These are phyloP conservation scores for Agriopis marginaria DNA, from an alignment of 2,888 invertebrate genomes.

Conservation along the genomic window DNA sequence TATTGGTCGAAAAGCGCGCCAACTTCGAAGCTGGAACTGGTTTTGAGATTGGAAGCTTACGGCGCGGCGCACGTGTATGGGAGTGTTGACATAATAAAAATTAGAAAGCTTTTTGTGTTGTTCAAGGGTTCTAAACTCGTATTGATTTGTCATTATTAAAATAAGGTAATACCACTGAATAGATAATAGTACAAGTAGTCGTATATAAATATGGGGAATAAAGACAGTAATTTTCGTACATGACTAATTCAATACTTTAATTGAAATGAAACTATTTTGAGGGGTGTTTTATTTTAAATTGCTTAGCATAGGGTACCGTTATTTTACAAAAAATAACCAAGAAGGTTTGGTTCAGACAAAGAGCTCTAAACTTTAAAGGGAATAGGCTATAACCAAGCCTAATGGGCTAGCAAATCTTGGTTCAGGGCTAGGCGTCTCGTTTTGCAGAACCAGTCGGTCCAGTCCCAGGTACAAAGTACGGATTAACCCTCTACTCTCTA, in stretches of 20 bases:
- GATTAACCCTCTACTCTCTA: constrained; percentile 55
- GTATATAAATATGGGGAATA: no score
- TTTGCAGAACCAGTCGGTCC: constrained; percentile 67
- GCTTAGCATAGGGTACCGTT: not conserved
- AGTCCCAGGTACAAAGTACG: constrained; percentile 46
- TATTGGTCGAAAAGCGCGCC: constrained; percentile 72
- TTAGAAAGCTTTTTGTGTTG: constrained; percentile 48
- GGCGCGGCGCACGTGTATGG: constrained; percentile 58
- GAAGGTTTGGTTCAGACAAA: constrained; percentile 24
- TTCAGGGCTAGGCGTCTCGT: constrained; percentile 52
- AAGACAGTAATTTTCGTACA: not conserved
- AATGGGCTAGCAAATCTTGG: constrained; percentile 56
- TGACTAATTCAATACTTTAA: no score
- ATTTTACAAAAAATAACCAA: not conserved
- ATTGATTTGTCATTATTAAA: constrained; percentile 7
- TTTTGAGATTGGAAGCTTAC: constrained; percentile 62
- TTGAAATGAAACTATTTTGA: no score
- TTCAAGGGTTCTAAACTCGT: constrained; percentile 9
- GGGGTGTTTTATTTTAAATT: not conserved
- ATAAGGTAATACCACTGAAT: not conserved
- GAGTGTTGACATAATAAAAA: constrained; percentile 48
- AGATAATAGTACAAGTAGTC: not conserved
- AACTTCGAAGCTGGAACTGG: constrained; percentile 66
- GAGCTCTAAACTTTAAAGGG: constrained; percentile 29
- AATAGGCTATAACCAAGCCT: not conserved